These are phyloP conservation scores for Clanis bilineata DNA, from an alignment of 2,888 invertebrate genomes.

Conservation along the genomic window DNA sequence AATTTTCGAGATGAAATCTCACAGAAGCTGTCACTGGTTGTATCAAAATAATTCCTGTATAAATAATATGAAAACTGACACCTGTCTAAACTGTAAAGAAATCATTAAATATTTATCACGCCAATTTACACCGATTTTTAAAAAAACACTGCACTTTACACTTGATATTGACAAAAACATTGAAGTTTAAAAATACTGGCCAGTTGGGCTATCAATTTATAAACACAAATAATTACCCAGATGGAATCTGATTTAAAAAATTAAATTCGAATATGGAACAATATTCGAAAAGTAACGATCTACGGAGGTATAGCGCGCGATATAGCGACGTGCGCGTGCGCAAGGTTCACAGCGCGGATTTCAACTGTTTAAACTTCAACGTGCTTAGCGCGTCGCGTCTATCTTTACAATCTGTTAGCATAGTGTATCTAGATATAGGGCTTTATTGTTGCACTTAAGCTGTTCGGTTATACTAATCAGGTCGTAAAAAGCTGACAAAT, in stretches of 20 bases:
- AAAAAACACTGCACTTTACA: constrained; percentile 15
- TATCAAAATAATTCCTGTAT: constrained; percentile 21
- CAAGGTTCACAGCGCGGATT: constrained; percentile 64
- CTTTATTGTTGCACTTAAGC: constrained; percentile 25
- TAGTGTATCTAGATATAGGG: constrained; percentile 36
- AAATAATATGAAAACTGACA: neutral
- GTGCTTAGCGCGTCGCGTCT: constrained; percentile 36
- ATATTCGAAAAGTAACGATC: constrained; percentile 21
- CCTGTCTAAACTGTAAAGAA: constrained; percentile 4
- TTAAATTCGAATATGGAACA: constrained; percentile 30
- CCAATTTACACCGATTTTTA: constrained; percentile 31
- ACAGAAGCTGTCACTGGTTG: constrained; percentile 2
- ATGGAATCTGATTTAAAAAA: neutral
- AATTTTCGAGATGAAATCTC: neutral
- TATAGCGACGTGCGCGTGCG: constrained; percentile 65
- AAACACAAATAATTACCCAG: constrained; percentile 17
- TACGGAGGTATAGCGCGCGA: constrained; percentile 30
- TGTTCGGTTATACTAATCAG: neutral
- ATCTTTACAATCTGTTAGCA: constrained; percentile 37
- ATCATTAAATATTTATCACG: constrained; percentile 17
- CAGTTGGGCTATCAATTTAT: constrained; percentile 20
- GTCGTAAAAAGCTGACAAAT: constrained; percentile 2
- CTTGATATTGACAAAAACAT: neutral
- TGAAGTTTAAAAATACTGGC: neutral
- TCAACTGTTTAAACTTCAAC: constrained; percentile 58